Evolutionary conservation across 2,888 invertebrate genomes (phyloP).

Genomic region (Augiades crinisus): DNA sequence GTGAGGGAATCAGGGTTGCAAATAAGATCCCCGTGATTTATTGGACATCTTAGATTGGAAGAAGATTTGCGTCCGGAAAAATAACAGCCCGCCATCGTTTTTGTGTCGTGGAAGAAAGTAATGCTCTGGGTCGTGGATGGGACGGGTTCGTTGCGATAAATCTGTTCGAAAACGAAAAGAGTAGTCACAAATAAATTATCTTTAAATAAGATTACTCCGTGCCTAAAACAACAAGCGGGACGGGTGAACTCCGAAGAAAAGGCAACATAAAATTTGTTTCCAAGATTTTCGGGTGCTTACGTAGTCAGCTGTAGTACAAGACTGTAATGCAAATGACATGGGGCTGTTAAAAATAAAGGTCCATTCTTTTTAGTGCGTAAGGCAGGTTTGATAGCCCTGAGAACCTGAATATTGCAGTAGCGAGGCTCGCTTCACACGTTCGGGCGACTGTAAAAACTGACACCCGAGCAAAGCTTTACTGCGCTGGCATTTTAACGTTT

Average conservation of each 20-base stretch:
- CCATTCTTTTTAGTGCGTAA: conserved; percentile 5
- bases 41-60: conserved; percentile 18
- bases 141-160: not conserved
- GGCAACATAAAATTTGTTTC: not conserved
- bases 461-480: conserved; percentile 52
- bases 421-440: conserved; percentile 55
- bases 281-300: not conserved
- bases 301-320: not conserved
- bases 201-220: not conserved
- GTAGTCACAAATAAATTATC: not conserved
- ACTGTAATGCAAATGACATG: not conserved
- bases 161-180: not conserved
- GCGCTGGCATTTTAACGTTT: conserved; percentile 34
- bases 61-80: conserved; percentile 11
- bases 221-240: not conserved
- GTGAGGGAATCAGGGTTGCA: conserved; percentile 31
- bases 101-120: conserved; percentile 5
- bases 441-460: conserved; percentile 52
- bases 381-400: conserved; percentile 21
- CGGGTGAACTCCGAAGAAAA: not conserved
- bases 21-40: conserved; percentile 30
- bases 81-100: conserved; percentile 5
- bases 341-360: conserved; percentile 1
- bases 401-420: conserved; percentile 63
- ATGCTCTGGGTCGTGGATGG: not conserved